Base-by-base conservation (phyloP, 2,888 invertebrate species). In the Stenotaenia linearis region DNA sequence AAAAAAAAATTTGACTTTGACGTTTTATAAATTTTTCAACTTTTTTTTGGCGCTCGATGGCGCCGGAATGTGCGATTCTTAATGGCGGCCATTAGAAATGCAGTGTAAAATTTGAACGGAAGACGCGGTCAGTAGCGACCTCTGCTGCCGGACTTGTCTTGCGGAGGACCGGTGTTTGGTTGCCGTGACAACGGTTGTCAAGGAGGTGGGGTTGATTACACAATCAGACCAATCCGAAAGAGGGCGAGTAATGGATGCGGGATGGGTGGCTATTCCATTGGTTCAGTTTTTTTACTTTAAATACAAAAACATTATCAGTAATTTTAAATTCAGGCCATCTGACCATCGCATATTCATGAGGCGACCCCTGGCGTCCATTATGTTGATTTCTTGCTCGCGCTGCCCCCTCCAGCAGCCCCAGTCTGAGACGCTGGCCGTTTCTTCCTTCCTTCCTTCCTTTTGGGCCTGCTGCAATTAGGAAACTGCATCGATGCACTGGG, bases 171-270 rank as follows among this genome's bases (percentile, higher is more conserved):
- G 37, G 40, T 77, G 77, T 77, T 77, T 40, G 77, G 78, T 78
- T 78, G 61, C 78, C 78, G 50, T 78, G 78, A 78, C 78, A 78
- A 78, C 78, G 30, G 56, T 56, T 78, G 78, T 78, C 78, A 78
- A 78, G 78, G 78, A 78, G 78, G 78, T 78, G 78, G 78, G 35
- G 78, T 61, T 61, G 56, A 78, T 78, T 50, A 78, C 78, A 61
- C 78, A 78, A 78, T 78, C 78, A 78, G 56, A 61, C 78, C 78
- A 78, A 78, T 78, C 78, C 50, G 56, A 50, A 61, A 30, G 56
- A 77, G 78, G 30, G 28, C 50, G 25, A 28, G 61, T 78, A 56
- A 78, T 78, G 61, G 50, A 78, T 78, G 78, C 78, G 61, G 78
- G 50, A 61, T 78, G 50, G 50, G 45, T 50, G 61, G 30, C 28